These are phyloP conservation scores for Drosophila anceps DNA, from an alignment of 2,888 invertebrate genomes.

Conservation along the genomic window DNA sequence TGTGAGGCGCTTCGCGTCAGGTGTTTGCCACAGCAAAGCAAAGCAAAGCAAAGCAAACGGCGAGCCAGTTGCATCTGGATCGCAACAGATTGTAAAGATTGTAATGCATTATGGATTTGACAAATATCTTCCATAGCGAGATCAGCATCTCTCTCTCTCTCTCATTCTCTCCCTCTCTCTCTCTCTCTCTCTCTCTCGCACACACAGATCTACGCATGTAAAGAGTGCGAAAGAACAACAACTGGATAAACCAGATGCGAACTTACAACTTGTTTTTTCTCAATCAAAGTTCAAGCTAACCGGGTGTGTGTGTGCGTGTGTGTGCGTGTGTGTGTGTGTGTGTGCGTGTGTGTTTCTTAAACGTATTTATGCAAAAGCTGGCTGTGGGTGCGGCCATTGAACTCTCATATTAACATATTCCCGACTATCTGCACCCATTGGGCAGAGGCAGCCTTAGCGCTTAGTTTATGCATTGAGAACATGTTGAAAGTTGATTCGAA, in stretches of 20 bases:
- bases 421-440: neutral
- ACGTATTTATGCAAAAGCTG: conserved; percentile 63
- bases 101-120: neutral
- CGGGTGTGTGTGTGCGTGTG: too few relatives aligned
- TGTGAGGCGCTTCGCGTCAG: conserved; percentile 21
- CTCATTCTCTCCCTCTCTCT: neutral
- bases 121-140: neutral
- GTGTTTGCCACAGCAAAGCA: conserved; percentile 11
- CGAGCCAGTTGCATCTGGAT: conserved; percentile 8
- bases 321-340: neutral
- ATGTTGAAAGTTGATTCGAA: conserved; percentile 26
- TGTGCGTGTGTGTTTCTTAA: neutral
- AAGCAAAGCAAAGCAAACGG: conserved; percentile 1
- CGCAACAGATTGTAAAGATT: neutral
- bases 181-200: neutral
- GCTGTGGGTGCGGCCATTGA: conserved; percentile 63
- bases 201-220: neutral
- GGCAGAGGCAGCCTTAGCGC: neutral
- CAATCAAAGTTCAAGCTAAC: neutral
- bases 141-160: neutral
- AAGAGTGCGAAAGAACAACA: conserved; percentile 16
- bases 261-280: conserved; percentile 51
- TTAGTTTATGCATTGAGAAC: conserved; percentile 36
- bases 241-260: conserved; percentile 71
- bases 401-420: conserved; percentile 39